Evolutionary conservation across 2,888 invertebrate genomes (phyloP), one percentile per base, ranked within the genome.

Genomic region (Idaea straminata): DNA sequence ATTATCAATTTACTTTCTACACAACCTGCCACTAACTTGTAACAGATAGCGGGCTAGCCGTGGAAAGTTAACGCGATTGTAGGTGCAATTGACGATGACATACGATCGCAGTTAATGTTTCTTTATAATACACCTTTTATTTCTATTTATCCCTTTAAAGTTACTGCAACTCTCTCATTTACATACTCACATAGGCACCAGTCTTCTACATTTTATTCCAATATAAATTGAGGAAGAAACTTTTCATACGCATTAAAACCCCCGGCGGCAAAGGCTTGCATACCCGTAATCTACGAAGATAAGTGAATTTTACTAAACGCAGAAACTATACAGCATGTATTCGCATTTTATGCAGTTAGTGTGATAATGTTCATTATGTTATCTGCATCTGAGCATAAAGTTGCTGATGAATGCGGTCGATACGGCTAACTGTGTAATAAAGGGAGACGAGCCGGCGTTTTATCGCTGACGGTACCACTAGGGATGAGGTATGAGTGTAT

Each of bases 1-100:
- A 79, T 78, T 76, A 81, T 86, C 81, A 78, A 80, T 79, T 83
- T 79, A 81, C 86, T 88, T 88, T 88, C 87, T 75, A 68, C 74
- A 74, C 68, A 71, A 10, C 5, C 77, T 72, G 58, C 58, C 16
- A 38, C 61, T 16, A 47, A 16, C 64, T 38, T 66, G 63, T 67
- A 72, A 75, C 72, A 68, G 72, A 76, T 80, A 77, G 74, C 78
- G 63, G 76, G 71, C 75, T 81, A 76, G 74, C 69, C 72, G 78
- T 78, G 80, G 83, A 86, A 84, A 84, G 83, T 81, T 73, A 7
- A 47, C 72, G 69, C 77, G 79, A 79, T 80, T 82, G 82, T 79
- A 74, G 76, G 77, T 75, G 73, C 73, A 73, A 67, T 66, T 63
- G 61, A 60, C 61, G 61, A 61, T 65, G 67, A 69, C 64, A 63